Percentiles rank a stretch among this genome's conserved stretches.
phyloP scores from a whole-genome alignment of 2,888 invertebrate species.

The Cistogaster globosa region DNA sequence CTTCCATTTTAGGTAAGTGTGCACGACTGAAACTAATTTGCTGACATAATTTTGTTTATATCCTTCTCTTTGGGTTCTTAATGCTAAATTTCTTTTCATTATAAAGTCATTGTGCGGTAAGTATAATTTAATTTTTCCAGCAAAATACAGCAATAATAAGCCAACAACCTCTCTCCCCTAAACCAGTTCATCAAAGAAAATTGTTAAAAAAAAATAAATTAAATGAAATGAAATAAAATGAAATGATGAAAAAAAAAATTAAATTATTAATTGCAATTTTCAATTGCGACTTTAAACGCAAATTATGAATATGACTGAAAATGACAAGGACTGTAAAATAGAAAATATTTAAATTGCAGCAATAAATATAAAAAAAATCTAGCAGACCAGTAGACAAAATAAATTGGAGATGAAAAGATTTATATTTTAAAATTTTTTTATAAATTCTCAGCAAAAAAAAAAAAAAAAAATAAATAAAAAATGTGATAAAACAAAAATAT shows the following conservation, averaged over 20 bases:
- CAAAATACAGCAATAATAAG: slow-evolving; percentile 19
- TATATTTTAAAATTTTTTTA: neutral
- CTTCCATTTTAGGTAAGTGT: slow-evolving; percentile 50
- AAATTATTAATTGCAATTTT: slow-evolving; percentile 67
- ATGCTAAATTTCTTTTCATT: slow-evolving; percentile 69
- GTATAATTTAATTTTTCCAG: slow-evolving; percentile 65
- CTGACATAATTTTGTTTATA: slow-evolving; percentile 53
- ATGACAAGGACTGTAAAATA: slow-evolving; percentile 44
- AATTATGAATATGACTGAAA: slow-evolving; percentile 55
- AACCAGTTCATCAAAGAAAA: neutral
- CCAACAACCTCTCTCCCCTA: slow-evolving; percentile 1
- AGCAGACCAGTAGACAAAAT: neutral
- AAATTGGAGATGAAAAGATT: slow-evolving; percentile 31
- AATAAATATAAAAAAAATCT: slow-evolving; percentile 63
- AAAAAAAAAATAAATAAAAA: too few relatives aligned
- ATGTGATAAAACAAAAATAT: slow-evolving; percentile 8
- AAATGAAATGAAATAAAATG: too few relatives aligned
- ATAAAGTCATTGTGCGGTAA: slow-evolving; percentile 66
- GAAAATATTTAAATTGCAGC: slow-evolving; percentile 57
- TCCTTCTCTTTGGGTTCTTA: slow-evolving; percentile 23
- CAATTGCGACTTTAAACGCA: slow-evolving; percentile 59
- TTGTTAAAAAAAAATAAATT: slow-evolving; percentile 14
- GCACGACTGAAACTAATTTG: slow-evolving; percentile 49
- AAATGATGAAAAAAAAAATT: slow-evolving; percentile 16
- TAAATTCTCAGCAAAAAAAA: slow-evolving; percentile 5